Evolutionary conservation across 2,113 vertebrate species (phyloP).

Genomic region (Stomatorhinus ivindoensis): DNA sequence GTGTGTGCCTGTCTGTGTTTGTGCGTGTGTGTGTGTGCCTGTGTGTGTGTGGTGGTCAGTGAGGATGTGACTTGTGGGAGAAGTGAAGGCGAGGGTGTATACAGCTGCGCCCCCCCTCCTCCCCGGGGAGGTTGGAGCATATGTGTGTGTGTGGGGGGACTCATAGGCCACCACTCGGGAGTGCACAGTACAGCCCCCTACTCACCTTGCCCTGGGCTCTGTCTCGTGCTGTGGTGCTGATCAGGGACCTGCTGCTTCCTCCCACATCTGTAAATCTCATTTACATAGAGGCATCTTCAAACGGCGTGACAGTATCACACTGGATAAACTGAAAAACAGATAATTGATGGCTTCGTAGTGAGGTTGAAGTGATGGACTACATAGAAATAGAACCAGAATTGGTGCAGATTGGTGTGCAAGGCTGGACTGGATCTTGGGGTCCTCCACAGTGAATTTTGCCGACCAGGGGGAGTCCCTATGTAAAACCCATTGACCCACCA

Average conservation of each 20-base stretch:
- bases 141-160: neutral
- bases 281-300: neutral
- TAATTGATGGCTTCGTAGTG: neutral
- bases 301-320: neutral
- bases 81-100: neutral
- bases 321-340: neutral
- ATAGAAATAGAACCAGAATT: neutral
- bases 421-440: neutral
- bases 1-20: too few species aligned
- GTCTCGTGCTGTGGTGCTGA: neutral
- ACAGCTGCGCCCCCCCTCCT: neutral
- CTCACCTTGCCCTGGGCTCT: neutral
- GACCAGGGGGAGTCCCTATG: neutral
- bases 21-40: neutral
- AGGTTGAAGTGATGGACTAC: neutral
- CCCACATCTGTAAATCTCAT: neutral
- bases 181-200: neutral
- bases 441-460: neutral
- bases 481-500: neutral
- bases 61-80: neutral
- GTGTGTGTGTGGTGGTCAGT: neutral
- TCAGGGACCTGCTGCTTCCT: neutral
- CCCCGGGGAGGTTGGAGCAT: neutral
- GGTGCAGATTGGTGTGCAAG: neutral
- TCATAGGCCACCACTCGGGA: neutral